Evolutionary conservation across 2,888 invertebrate species (phyloP).

Genomic region (Anorthoa munda): DNA sequence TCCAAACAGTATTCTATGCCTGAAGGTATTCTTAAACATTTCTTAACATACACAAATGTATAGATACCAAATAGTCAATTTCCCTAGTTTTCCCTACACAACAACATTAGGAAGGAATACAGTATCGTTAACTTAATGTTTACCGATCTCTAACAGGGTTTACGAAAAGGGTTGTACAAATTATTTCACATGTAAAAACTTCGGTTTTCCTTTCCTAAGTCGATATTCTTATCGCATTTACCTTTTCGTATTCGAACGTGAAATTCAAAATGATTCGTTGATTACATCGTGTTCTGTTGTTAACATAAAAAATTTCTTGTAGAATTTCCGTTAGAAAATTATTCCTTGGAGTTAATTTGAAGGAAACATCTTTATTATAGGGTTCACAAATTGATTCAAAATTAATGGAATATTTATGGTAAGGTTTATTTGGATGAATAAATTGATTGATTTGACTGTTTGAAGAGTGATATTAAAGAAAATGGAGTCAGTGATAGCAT

Average conservation of each 20-base stretch:
- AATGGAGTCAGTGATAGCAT: too few species aligned
- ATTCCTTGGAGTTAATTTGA: slow-evolving; percentile 6
- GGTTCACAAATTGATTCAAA: slow-evolving; percentile 5
- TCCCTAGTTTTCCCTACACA: slow-evolving; percentile 16
- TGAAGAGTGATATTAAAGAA: too few species aligned
- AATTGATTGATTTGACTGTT: not conserved
- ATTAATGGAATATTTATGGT: not conserved
- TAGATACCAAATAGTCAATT: slow-evolving; percentile 30
- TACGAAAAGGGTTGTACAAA: slow-evolving; percentile 41
- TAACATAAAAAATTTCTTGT: slow-evolving; percentile 1
- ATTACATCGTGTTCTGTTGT: slow-evolving; percentile 36
- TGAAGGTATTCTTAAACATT: not conserved
- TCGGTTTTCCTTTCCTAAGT: slow-evolving; percentile 1
- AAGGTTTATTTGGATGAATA: not conserved
- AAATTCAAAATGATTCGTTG: slow-evolving; percentile 42
- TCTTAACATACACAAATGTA: not conserved
- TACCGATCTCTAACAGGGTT: slow-evolving; percentile 34
- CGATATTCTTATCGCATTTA: slow-evolving; percentile 38
- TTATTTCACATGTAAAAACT: slow-evolving; percentile 37
- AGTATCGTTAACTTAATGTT: slow-evolving; percentile 25
- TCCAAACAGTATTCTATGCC: not conserved
- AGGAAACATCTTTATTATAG: not conserved
- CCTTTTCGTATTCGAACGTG: slow-evolving; percentile 19
- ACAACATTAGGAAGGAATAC: slow-evolving; percentile 24
- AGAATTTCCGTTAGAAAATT: slow-evolving; percentile 10